Conservation (phyloP, 2,888 invertebrate genomes). For the Kuschelorhynchus macadamiae region DNA sequence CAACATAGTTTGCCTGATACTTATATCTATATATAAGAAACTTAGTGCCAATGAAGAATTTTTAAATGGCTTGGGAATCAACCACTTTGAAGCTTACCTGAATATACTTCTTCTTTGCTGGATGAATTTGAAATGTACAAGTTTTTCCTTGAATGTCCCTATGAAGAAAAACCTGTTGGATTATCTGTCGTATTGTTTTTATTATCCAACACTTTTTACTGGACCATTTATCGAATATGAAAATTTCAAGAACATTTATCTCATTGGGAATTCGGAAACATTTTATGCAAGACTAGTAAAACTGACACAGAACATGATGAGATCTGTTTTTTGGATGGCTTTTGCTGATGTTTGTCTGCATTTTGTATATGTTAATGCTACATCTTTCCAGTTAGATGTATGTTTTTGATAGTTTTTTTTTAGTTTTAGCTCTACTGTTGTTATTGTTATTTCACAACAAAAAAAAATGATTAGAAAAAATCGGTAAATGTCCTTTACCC, state of each 20-base stretch:
- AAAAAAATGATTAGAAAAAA: too few relatives aligned
- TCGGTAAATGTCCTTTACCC: too few relatives aligned
- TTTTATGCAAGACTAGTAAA: constrained; percentile 64
- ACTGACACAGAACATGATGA: constrained; percentile 70
- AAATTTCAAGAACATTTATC: constrained; percentile 74
- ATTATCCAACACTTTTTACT: constrained; percentile 85
- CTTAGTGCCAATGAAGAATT: constrained; percentile 51
- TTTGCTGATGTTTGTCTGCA: constrained; percentile 82
- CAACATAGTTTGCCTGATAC: constrained; percentile 69
- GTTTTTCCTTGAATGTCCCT: constrained; percentile 77
- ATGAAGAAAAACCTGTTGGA: constrained; percentile 65
- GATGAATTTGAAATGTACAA: constrained; percentile 83
- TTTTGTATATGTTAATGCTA: constrained; percentile 85
- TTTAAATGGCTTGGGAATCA: constrained; percentile 56
- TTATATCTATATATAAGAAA: constrained; percentile 55
- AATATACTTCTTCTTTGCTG: constrained; percentile 75
- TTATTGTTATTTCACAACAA: too few relatives aligned
- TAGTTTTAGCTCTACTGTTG: too few relatives aligned
- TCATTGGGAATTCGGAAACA: constrained; percentile 57
- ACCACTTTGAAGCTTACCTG: constrained; percentile 69
- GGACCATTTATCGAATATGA: constrained; percentile 89
- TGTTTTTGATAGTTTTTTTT: constrained; percentile 38
- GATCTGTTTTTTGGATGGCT: constrained; percentile 78
- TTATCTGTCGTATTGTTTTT: constrained; percentile 82
- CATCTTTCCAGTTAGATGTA: constrained; percentile 79